These are phyloP conservation scores for Lasaia peninsularis DNA, from an alignment of 1,140 invertebrate species.

Conservation along the genomic window DNA sequence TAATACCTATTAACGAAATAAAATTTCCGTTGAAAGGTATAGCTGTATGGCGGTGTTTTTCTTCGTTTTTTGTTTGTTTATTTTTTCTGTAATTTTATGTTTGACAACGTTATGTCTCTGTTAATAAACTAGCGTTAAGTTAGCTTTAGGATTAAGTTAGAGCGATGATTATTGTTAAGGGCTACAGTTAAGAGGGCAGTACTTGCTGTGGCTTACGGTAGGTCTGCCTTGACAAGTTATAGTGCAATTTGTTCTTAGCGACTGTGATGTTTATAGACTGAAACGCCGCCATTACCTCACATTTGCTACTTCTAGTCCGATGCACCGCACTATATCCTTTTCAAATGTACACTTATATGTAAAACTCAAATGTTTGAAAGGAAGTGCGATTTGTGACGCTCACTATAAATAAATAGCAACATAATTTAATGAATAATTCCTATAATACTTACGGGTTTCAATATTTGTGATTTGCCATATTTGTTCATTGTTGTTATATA, in stretches of 20 bases:
- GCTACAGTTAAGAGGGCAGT: slow-evolving; percentile 43
- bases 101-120: slow-evolving; percentile 71
- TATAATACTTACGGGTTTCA: slow-evolving; percentile 25
- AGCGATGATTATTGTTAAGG: slow-evolving; percentile 51
- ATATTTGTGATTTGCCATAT: slow-evolving; percentile 66
- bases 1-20: slow-evolving; percentile 54
- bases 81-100: slow-evolving; percentile 64
- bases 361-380: slow-evolving; percentile 18
- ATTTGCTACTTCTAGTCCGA: slow-evolving; percentile 70
- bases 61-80: slow-evolving; percentile 73
- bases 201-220: slow-evolving; percentile 39
- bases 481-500: slow-evolving; percentile 65
- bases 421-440: slow-evolving; percentile 10
- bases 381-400: slow-evolving; percentile 46
- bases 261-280: slow-evolving; percentile 77
- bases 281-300: slow-evolving; percentile 75
- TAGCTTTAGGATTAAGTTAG: slow-evolving; percentile 65
- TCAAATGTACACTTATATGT: slow-evolving; percentile 11
- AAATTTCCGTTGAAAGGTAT: slow-evolving; percentile 66
- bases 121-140: slow-evolving; percentile 67
- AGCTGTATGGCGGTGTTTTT: slow-evolving; percentile 39
- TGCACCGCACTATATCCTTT: slow-evolving; percentile 42
- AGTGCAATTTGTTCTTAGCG: slow-evolving; percentile 75
- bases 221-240: slow-evolving; percentile 64
- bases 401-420: slow-evolving; percentile 22